These are phyloP conservation scores for Gastrophysa polygoni DNA, from an alignment of 2,888 invertebrate genomes.

Conservation along the genomic window DNA sequence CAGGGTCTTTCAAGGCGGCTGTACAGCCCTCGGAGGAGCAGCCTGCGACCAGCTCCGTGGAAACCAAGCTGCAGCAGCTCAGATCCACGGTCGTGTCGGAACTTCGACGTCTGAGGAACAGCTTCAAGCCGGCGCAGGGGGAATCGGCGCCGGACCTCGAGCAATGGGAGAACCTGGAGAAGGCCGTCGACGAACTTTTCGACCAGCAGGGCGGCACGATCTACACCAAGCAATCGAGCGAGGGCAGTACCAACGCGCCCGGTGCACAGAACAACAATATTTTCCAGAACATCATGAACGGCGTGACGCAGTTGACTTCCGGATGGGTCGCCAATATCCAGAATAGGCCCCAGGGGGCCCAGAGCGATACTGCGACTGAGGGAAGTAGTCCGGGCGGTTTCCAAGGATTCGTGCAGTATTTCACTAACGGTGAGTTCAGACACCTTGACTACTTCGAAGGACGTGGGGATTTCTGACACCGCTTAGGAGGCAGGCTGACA, in stretches of 20 bases:
- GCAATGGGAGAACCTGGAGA: slow-evolving; percentile 39
- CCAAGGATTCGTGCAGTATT: slow-evolving; percentile 37
- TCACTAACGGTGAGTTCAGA: slow-evolving; percentile 37
- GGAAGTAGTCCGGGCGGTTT: slow-evolving; percentile 20
- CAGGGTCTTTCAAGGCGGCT: slow-evolving; percentile 3
- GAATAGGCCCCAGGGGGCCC: background rate
- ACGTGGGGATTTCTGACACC: background rate
- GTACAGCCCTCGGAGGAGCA: background rate
- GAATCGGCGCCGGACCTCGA: slow-evolving; percentile 30
- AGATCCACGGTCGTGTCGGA: slow-evolving; percentile 29
- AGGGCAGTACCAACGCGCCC: background rate
- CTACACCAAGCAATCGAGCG: background rate
- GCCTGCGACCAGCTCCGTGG: slow-evolving; percentile 1
- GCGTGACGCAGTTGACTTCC: slow-evolving; percentile 27
- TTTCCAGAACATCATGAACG: slow-evolving; percentile 33
- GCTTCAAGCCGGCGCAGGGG: slow-evolving; percentile 32
- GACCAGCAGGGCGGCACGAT: slow-evolving; percentile 26
- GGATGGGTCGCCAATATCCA: slow-evolving; percentile 28
- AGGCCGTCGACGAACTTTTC: slow-evolving; percentile 34
- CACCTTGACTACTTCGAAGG: background rate
- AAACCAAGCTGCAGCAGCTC: slow-evolving; percentile 25
- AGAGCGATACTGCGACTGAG: background rate
- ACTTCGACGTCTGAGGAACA: slow-evolving; percentile 33
- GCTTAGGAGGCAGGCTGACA: no score
- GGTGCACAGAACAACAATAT: slow-evolving; percentile 28